These are phyloP conservation scores for Cephus pulcher DNA, from an alignment of 2,888 invertebrate genomes.

Conservation along the genomic window DNA sequence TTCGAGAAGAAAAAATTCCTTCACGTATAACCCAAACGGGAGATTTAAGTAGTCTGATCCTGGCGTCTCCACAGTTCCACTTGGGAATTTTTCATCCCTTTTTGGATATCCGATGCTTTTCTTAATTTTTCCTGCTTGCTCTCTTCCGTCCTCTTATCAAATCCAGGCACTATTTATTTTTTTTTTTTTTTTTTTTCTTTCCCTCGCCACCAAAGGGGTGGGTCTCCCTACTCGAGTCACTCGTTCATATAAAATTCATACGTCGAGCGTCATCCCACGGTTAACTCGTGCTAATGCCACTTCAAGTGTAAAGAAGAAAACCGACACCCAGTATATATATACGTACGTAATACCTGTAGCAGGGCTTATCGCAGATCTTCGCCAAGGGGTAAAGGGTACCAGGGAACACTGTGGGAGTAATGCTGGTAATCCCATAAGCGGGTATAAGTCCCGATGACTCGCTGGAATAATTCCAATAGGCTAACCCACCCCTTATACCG, in stretches of 20 bases:
- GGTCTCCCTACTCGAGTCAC: neutral
- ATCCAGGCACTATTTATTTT: neutral
- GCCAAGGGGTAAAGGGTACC: conserved; percentile 29
- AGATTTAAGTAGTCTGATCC: conserved; percentile 41
- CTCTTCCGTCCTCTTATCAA: neutral
- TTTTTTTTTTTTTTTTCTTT: too few relatives aligned
- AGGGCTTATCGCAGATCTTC: conserved; percentile 38
- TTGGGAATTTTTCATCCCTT: neutral
- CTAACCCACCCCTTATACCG: conserved; percentile 34
- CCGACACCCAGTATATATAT: neutral
- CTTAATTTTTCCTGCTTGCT: neutral
- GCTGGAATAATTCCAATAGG: conserved; percentile 57
- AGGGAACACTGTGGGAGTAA: conserved; percentile 46
- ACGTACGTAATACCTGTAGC: conserved; percentile 30
- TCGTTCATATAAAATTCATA: neutral
- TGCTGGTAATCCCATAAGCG: conserved; percentile 62
- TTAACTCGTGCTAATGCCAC: neutral
- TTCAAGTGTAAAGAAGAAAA: neutral
- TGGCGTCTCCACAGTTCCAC: neutral
- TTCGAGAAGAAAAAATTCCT: conserved; percentile 42
- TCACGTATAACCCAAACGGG: conserved; percentile 32
- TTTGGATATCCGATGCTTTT: neutral
- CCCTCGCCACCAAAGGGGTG: neutral
- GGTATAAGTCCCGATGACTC: conserved; percentile 60
- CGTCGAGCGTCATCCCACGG: neutral